Evolutionary conservation across 2,113 vertebrate genomes (phyloP), one percentile per base, ranked within the genome.

Genomic region (Blennius ocellaris): DNA sequence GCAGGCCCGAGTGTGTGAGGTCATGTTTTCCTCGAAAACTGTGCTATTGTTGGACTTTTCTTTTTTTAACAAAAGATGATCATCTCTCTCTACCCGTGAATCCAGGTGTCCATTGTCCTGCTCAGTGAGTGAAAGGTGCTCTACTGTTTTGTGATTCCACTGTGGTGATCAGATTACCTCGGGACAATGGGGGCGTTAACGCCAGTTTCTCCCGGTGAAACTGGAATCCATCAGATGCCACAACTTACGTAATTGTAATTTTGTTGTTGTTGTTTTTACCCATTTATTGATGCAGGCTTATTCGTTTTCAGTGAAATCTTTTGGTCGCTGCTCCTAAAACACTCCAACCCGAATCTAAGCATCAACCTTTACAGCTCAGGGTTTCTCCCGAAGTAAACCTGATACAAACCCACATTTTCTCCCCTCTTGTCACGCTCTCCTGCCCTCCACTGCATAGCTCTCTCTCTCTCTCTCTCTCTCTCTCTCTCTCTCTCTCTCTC

Each of bases 371-470:
- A 37, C 2, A 21, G 14, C 30, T 53, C 63, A 39, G 6, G 4
- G 48, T 78, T 21, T 59, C 7, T 17, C 72, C 63, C 60, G 57
- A 53, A 10, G 10, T 54, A 68, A 60, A 70, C 37, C 58, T 0
- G 5, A 50, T 47, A 37, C 50, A 51, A 0, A 47, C 36, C 44
- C 45, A 11, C 48, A 43, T 56, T 56, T 77, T 52, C 72, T 76
- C 58, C 44, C 53, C 44, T 49, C 48, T 61, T 60, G 37, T 50
- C 54, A 11, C 39, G n/a, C 51, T 52, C 68, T 43, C 48, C 6
- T 73, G 66, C 39, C 55, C 38, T 61, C 53, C 66, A 15, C 52
- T 79, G 78, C 80, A 47, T 69, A 63, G 39, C 52, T 0, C 50
- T 57, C 40, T 56, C 8, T 15, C 73, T 1, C 21, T 56, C 63